Conservation (phyloP, 2,888 invertebrate genomes). For the Sarcophaga subvicina region DNA sequence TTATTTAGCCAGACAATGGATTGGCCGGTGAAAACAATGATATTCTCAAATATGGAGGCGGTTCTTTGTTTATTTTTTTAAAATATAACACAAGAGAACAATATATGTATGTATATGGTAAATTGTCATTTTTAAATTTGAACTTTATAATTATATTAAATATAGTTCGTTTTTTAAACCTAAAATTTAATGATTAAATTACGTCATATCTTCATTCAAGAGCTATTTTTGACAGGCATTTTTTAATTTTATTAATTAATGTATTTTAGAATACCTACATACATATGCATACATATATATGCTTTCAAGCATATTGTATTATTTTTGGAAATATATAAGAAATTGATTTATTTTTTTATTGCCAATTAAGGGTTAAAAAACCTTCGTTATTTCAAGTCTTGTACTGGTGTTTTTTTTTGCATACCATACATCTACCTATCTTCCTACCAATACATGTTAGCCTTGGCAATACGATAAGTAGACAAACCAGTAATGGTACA, state of each 20-base stretch:
- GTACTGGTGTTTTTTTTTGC: slow-evolving; percentile 21
- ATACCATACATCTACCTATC: background rate
- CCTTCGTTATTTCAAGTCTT: slow-evolving; percentile 8
- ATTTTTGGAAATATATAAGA: background rate
- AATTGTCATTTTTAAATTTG: no score
- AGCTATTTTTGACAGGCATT: no score
- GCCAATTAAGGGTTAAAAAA: slow-evolving; percentile 12
- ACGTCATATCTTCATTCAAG: no score
- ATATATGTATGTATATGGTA: no score
- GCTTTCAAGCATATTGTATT: no score
- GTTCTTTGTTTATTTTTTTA: background rate
- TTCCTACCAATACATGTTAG: slow-evolving; percentile 28
- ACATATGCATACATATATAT: no score
- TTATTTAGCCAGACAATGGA: slow-evolving; percentile 30
- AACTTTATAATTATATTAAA: no score
- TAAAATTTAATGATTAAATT: no score
- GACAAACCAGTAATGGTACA: background rate
- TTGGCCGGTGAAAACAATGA: slow-evolving; percentile 20
- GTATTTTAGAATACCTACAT: no score
- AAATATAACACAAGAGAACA: no score
- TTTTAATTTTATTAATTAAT: no score
- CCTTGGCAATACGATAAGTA: slow-evolving; percentile 40
- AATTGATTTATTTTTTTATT: background rate
- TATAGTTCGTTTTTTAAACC: no score
- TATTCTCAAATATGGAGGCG: slow-evolving; percentile 23